Conservation (phyloP, 2,113 vertebrate genomes). For the Chrysemys picta region DNA sequence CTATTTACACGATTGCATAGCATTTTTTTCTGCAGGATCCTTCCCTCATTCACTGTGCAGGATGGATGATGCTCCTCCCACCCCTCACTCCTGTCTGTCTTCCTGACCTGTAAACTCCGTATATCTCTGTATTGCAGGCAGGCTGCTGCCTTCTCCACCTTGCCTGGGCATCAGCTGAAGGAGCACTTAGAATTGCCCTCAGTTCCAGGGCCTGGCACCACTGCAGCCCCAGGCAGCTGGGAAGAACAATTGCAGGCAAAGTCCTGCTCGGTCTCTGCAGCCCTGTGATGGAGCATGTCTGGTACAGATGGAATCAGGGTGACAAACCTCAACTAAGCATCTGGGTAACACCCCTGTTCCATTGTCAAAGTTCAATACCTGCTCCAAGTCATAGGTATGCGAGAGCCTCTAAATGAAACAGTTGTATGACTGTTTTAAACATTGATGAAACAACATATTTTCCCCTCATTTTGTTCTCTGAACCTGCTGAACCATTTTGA, state of each 20-base stretch:
- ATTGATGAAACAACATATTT: accelerated
- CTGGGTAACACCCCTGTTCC: neutral
- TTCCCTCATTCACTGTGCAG: neutral
- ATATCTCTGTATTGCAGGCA: neutral
- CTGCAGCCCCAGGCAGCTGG: neutral
- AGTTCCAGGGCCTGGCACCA: neutral
- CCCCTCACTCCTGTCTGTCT: neutral
- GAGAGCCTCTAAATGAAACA: neutral
- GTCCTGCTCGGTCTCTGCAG: neutral
- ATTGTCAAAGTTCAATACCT: neutral
- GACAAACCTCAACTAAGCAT: neutral
- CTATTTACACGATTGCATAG: neutral
- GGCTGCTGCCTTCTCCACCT: neutral
- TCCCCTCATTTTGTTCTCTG: neutral
- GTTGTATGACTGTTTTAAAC: neutral
- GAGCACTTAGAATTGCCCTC: neutral
- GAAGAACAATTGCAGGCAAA: neutral
- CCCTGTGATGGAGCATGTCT: neutral
- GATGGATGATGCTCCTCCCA: neutral
- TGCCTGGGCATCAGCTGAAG: neutral
- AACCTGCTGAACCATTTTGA: neutral
- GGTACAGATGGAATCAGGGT: neutral
- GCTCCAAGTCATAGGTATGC: neutral
- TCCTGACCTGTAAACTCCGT: neutral
- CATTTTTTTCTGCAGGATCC: accelerated